phyloP scores from a whole-genome alignment of 2,888 invertebrate genomes.

The Lycophotia porphyrea region DNA sequence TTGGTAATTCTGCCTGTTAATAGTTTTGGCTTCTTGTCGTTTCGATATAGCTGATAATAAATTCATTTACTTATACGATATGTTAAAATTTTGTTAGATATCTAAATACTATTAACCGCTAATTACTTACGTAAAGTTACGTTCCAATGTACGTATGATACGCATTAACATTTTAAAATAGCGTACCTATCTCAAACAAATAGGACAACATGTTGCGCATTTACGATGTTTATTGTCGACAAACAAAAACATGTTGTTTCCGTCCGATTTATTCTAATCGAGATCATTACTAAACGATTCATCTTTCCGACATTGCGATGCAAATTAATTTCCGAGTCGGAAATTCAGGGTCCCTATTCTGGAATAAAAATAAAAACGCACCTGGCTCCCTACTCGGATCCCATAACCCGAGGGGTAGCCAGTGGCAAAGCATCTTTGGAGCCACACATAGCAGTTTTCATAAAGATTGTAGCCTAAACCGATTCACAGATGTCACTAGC shows the following conservation, averaged over 20 bases:
- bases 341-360: constrained; percentile 78
- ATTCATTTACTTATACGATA: constrained; percentile 38
- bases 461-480: constrained; percentile 73
- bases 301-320: constrained; percentile 64
- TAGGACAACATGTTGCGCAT: constrained; percentile 46
- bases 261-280: constrained; percentile 53
- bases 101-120: constrained; percentile 3
- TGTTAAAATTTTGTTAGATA: constrained; percentile 32
- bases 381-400: constrained; percentile 71
- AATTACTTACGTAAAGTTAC: constrained; percentile 30
- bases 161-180: constrained; percentile 36
- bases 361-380: constrained; percentile 77
- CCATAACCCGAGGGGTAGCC: constrained; percentile 70
- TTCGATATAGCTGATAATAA: constrained; percentile 49
- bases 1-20: constrained; percentile 31
- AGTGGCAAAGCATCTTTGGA: constrained; percentile 73
- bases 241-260: constrained; percentile 54
- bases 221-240: constrained; percentile 19
- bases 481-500: constrained; percentile 76
- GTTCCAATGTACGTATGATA: constrained; percentile 31
- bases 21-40: constrained; percentile 31
- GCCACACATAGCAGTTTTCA: constrained; percentile 70
- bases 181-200: constrained; percentile 34
- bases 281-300: constrained; percentile 59
- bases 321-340: constrained; percentile 75